Base-by-base conservation (phyloP, 1,140 invertebrate species). In the Eulimnadia texana region DNA sequence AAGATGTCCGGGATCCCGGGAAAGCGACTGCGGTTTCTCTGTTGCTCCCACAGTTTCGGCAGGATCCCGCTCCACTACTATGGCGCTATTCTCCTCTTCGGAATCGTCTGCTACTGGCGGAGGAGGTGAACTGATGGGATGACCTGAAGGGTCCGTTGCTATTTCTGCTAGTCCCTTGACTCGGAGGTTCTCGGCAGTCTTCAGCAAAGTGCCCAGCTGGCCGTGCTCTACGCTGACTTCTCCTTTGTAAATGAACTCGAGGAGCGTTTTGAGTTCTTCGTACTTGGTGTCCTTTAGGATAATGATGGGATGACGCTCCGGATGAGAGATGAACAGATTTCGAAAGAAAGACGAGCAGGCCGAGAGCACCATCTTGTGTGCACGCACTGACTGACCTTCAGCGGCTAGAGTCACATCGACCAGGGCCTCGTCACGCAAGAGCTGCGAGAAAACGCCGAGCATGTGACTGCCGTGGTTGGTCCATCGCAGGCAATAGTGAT, bases 231-330 rank as follows among this genome's bases (percentile, higher is more conserved):
- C 88, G 81, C 90, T 92, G 66, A 93, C 90, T 76, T 93, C 90
- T 67, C 90, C 90, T 74, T 90, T 88, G 82, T 94, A 93, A 90
- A 94, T 95, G 81, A 93, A 93, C 79, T 93, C 88, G 71, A 93
- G 84, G 70, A 94, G 83, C 67, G 88, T 90, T 72, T 88, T 82
- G 72, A 93, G 80, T 76, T 93, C 89, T 68, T 83, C 78, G 76
- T 90, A 90, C 70, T 86, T 83, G 69, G 93, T 89, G 84, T 93
- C 90, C 76, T 92, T 90, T 64, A 93, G 80, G 71, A 93, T 92
- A 71, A 93, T 87, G 71, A 93, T 93, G 68, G 90, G 91, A 75
- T 93, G 88, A 66, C 87, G 84, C 71, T 85, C 88, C 64, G 90
- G 89, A 55, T 68, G 66, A 28, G 65, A 52, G 33, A 64, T 64